Percentiles rank a stretch among this genome's conserved stretches.
phyloP scores from a whole-genome alignment of 2,888 invertebrate species.

The Margaritifera margaritifera region DNA sequence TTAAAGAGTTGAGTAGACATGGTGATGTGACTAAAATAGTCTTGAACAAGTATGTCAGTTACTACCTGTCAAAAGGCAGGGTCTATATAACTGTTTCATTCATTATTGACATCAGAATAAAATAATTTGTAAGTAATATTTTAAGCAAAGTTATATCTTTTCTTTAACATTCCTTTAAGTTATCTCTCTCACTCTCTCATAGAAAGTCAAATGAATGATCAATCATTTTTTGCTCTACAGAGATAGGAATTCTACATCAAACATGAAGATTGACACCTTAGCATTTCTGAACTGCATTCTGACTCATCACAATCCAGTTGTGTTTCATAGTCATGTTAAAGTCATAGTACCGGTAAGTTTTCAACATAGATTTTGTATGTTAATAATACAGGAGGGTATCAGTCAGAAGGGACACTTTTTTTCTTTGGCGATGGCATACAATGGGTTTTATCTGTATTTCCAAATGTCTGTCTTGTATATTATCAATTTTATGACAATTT shows the following conservation, averaged over 20 bases:
- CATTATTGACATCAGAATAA: neutral
- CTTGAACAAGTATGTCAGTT: too few species aligned
- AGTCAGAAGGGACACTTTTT: neutral
- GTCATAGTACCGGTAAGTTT: conserved; percentile 73
- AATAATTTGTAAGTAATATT: conserved; percentile 4
- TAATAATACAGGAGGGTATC: too few species aligned
- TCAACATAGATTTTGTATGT: too few species aligned
- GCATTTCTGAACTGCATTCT: conserved; percentile 91
- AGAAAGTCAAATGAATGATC: neutral
- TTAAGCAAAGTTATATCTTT: neutral
- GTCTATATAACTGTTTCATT: neutral
- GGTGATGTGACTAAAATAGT: too few species aligned
- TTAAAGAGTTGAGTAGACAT: too few species aligned
- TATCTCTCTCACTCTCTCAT: neutral
- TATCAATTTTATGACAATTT: too few species aligned
- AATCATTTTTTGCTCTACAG: conserved; percentile 70
- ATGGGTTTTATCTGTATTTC: too few species aligned
- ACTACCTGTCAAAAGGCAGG: too few species aligned
- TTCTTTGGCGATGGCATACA: too few species aligned
- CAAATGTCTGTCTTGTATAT: too few species aligned
- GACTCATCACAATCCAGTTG: conserved; percentile 82
- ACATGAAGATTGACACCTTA: conserved; percentile 95
- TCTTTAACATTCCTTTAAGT: neutral
- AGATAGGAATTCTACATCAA: conserved; percentile 94
- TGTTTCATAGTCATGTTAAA: conserved; percentile 70